Evolutionary conservation across 2,113 vertebrate genomes (phyloP).

Genomic region (Steatornis caripensis): DNA sequence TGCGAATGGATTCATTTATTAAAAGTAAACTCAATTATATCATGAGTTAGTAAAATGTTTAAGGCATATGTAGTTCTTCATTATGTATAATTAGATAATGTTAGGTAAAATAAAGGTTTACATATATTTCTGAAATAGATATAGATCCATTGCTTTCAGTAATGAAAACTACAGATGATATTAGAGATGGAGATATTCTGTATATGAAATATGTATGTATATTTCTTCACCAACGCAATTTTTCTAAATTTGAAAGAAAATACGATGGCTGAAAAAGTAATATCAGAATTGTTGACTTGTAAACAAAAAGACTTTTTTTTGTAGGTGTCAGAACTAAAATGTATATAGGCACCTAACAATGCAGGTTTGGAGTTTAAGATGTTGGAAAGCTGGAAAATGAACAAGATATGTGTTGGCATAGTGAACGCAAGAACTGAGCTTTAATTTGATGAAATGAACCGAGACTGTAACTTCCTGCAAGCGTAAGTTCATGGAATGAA

Average conservation of each 20-base stretch:
- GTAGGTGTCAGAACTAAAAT: neutral
- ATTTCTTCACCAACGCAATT: neutral
- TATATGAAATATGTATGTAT: neutral
- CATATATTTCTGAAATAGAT: neutral
- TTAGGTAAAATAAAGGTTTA: neutral
- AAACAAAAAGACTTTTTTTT: neutral
- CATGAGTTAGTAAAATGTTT: neutral
- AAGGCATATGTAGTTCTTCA: neutral
- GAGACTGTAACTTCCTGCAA: neutral
- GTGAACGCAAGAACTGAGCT: no score
- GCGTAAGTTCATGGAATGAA: neutral
- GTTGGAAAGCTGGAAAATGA: neutral
- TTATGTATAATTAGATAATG: neutral
- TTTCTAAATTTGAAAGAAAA: neutral
- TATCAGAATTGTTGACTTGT: neutral
- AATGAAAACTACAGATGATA: neutral
- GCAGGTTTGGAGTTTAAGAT: neutral
- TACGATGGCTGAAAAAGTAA: neutral
- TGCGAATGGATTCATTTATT: neutral
- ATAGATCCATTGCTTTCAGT: neutral
- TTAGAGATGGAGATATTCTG: neutral
- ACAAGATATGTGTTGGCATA: neutral
- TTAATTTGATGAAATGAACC: no score
- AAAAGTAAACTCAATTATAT: neutral
- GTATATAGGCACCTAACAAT: neutral